These are phyloP conservation scores for Coronaproctus castanopsis DNA, from an alignment of 2,888 invertebrate genomes.

Conservation along the genomic window DNA sequence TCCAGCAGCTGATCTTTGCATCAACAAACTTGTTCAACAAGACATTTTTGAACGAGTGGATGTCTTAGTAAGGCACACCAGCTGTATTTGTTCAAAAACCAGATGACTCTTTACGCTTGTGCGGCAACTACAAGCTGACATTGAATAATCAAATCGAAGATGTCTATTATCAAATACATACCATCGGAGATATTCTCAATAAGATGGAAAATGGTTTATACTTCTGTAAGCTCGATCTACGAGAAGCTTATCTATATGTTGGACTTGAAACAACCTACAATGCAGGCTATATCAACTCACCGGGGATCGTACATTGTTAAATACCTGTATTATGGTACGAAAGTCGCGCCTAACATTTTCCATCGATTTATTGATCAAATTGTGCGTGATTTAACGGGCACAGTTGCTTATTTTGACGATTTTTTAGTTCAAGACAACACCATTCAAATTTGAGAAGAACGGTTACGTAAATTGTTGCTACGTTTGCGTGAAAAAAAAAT, in stretches of 20 bases:
- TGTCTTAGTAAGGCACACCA: conserved; percentile 20
- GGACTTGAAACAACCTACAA: conserved; percentile 6
- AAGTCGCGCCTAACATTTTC: conserved; percentile 6
- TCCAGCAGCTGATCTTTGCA: conserved; percentile 14
- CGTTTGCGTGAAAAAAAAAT: not conserved
- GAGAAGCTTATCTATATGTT: conserved; percentile 15
- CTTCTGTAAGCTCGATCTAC: conserved; percentile 15
- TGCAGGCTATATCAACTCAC: conserved; percentile 5
- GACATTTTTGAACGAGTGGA: conserved; percentile 15
- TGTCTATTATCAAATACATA: conserved; percentile 4
- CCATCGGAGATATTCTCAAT: conserved; percentile 4
- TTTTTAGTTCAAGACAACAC: conserved; percentile 4
- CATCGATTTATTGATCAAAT: conserved; percentile 9
- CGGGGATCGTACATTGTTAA: conserved; percentile 6
- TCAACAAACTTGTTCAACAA: conserved; percentile 11
- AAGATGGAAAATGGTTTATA: conserved; percentile 17
- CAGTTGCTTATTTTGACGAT: conserved; percentile 5
- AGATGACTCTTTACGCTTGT: conserved; percentile 18
- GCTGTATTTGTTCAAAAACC: conserved; percentile 20
- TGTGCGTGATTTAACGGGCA: not conserved
- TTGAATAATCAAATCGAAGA: conserved; percentile 19
- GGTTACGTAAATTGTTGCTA: conserved; percentile 3
- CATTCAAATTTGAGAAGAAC: not conserved
- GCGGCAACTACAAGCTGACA: conserved; percentile 21
- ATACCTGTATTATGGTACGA: conserved; percentile 6